Evolutionary conservation across 1,140 invertebrate species (phyloP), one percentile per base, ranked within the genome.

Genomic region (Spodoptera litura): DNA sequence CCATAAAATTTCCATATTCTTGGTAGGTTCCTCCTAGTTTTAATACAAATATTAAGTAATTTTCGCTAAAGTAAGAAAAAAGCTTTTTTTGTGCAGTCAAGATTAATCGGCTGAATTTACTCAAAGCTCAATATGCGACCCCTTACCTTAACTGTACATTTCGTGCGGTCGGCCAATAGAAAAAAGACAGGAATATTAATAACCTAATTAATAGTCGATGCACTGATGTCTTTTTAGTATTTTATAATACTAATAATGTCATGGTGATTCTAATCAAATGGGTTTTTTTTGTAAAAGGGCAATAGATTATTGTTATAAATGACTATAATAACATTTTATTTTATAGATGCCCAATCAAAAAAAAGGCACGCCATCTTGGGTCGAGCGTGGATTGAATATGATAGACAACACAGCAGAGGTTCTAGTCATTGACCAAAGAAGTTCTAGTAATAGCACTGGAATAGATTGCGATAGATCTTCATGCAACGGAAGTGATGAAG

Each of bases 331-430:
- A 78, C 66, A 74, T 78, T 73, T 38, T 68, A 66, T 58, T 87
- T 87, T 71, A 52, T 64, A 95, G 94, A 93, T 95, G 93, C 91
- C 88, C 80, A 92, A 91, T 85, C 92, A 93, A 81, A 91, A 92
- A 53, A 95, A 94, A 89, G 91, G 93, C 53, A 95, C 94, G 25
- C 93, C 94, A 5, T 96, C 96, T 12, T 97, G 96, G 96, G 94
- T 97, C 3, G 96, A 96, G 81, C 93, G 96, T 27, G 96, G 96
- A 10, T 91, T 96, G 44, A 95, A 94, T 81, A 94, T 95, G 91
- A 94, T 95, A 72, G 93, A 95, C 55, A 94, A 90, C 71, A 83
- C 92, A 52, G 87, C 94, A 8, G 94, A 95, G 82, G 90, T 94
- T 73, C 86, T 95, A 56, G 85, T 94, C 49, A 90, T 95, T 56